Evolutionary conservation across 2,888 invertebrate species (phyloP), one percentile per base, ranked within the genome.

Genomic region (Lithophane leautieri): DNA sequence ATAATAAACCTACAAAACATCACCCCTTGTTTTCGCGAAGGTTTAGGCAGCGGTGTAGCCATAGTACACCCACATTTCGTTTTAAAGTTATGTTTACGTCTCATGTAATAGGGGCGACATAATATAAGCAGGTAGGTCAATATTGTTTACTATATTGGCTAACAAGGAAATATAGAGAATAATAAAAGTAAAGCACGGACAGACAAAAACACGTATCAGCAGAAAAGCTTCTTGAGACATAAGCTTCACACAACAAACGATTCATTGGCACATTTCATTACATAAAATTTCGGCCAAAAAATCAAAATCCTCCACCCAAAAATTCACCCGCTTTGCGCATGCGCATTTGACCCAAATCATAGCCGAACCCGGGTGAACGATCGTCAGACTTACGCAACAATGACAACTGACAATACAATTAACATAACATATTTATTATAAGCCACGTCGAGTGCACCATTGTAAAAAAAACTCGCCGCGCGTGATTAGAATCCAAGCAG

Each of bases 401-500:
- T 92, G 92, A 90, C 91, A 90, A 89, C 89, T 84, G 74, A 93
- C 91, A 92, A 93, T 93, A 83, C 86, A 79, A 94, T 94, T 93
- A 93, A 87, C 94, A 94, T 94, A 94, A 88, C 91, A 92, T 92
- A 91, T 92, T 91, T 91, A 90, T 87, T 86, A 81, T 73, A 85
- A 73, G 92, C 89, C 85, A 88, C 91, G 91, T 90, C 91, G 90
- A 91, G 88, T 85, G 66, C 70, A 82, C 92, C 92, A 94, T 94
- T 94, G 94, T 92, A 92, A 90, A 91, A 92, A 91, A 87, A 85
- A 78, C 74, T 88, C 69, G 7, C 16, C n/a, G 87, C 63, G 77
- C 95, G 95, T 94, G 95, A 88, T 90, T 82, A 76, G 94, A 92
- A 94, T 95, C 86, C 86, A 86, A 90, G 90, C 87, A 68, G 89